A percentile compares a stretch with the other conserved stretches of the same genome.
Evolutionary conservation across 2,888 invertebrate species (phyloP).

Genomic region (Amphipyra tragopoginis): DNA sequence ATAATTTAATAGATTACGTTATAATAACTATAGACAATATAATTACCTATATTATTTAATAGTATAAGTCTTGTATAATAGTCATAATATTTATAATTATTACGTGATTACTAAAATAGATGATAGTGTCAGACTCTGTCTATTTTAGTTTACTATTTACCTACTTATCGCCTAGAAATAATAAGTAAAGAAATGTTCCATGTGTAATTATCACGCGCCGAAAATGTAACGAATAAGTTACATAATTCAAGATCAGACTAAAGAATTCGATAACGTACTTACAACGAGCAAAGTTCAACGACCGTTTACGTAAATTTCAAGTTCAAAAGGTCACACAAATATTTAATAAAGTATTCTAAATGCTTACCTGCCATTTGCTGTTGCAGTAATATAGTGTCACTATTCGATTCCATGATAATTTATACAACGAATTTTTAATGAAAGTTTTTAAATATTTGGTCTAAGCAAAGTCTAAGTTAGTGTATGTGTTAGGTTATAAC

Average conservation of each 20-base stretch:
- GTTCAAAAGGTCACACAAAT: constrained; percentile 61
- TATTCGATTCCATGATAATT: constrained; percentile 72
- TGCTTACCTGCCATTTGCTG: constrained; percentile 77
- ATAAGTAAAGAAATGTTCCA: too few species aligned
- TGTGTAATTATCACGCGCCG: constrained; percentile 7
- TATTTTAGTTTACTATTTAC: too few species aligned
- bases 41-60: too few species aligned
- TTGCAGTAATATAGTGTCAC: constrained; percentile 65
- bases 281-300: constrained; percentile 70
- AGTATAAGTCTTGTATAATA: too few species aligned
- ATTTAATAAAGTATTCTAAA: constrained; percentile 31
- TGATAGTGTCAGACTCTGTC: too few species aligned
- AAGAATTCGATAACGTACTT: constrained; percentile 32
- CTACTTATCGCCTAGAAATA: too few species aligned
- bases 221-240: constrained; percentile 19
- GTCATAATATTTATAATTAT: too few species aligned
- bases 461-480: constrained; percentile 30
- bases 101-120: too few species aligned
- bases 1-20: too few species aligned
- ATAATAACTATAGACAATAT: not conserved
- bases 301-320: constrained; percentile 61
- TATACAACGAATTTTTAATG: constrained; percentile 45
- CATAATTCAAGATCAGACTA: constrained; percentile 21
- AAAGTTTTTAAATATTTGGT: constrained; percentile 21
- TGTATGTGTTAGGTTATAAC: constrained; percentile 76